Base-by-base conservation (phyloP, 2,888 invertebrate species). In the Trimorus sp. region DNA sequence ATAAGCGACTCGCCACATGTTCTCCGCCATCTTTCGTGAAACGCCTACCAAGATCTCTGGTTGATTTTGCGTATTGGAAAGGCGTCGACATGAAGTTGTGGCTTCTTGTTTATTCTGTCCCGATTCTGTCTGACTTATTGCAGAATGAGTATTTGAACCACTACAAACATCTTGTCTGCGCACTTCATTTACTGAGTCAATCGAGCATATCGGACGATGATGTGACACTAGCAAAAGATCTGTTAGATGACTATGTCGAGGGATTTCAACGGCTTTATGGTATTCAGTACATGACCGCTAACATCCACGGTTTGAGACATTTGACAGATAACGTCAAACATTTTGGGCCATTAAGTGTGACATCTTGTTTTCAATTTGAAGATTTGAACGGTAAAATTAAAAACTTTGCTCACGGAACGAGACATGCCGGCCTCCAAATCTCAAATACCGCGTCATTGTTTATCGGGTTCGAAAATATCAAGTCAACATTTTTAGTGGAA, bases 71-170 rank as follows among this genome's bases (percentile, higher is more conserved):
- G 7, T 40, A 59, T 59, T 59, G 59, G 59, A 42, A 40, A 40
- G 59, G 40, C 2, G n/a, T 8, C 4, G 59, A 59, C 82, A 9
- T n/a, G n/a, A n/a, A n/a, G n/a, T n/a, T n/a, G n/a, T n/a, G n/a
- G n/a, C n/a, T n/a, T n/a, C n/a, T n/a, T n/a, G n/a, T n/a, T n/a
- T n/a, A n/a, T n/a, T n/a, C n/a, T n/a, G n/a, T n/a, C n/a, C n/a
- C n/a, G n/a, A 54, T 85, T 42, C 62, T 87, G 16, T 11, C 68
- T 49, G 78, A 79, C 38, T 54, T 85, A 51, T 83, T 86, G 84
- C 16, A 16, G 8, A 15, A 53, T 1, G 38, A 58, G 15, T 84
- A 79, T 69, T 83, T 84, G 38, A 8, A 81, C 8, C 59, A 59
- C 15, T 42, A 40, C 12, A 59, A 59, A 15, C 42, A 42, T 15